Conservation (phyloP, 2,797 vertebrate genomes). For the Tympanoctomys barrerae region DNA sequence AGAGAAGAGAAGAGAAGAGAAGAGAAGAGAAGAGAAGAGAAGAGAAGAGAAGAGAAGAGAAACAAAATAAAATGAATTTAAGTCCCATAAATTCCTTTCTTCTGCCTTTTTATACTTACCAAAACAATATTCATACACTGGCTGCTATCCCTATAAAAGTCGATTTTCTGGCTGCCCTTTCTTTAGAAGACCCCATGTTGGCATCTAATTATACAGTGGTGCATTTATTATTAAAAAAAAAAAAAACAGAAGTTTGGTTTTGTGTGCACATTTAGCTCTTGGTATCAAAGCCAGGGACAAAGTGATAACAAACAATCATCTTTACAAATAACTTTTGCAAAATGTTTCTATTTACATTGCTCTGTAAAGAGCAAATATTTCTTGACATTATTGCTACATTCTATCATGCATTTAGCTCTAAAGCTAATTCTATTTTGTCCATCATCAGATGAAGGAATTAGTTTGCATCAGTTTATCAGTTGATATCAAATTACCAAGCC, state of each 20-base stretch:
- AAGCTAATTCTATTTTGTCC: conserved; percentile 58
- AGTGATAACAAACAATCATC: not conserved
- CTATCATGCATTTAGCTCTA: not conserved
- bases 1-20: not conserved
- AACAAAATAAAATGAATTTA: not conserved
- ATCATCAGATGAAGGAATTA: conserved; percentile 26
- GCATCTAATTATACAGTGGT: not conserved
- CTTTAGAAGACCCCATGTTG: conserved; percentile 7
- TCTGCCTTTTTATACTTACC: not conserved
- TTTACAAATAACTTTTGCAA: not conserved
- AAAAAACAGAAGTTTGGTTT: not conserved
- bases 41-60: not conserved
- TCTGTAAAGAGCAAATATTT: not conserved
- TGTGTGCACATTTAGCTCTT: not conserved
- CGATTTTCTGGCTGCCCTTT: not conserved
- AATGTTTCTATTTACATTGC: not conserved
- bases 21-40: not conserved
- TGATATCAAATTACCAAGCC: conserved; percentile 62
- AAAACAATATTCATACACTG: not conserved
- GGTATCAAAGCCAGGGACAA: conserved; percentile 2
- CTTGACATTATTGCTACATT: conserved; percentile 3
- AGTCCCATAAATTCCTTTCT: not conserved
- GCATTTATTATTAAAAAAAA: not conserved
- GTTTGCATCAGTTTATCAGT: conserved; percentile 19
- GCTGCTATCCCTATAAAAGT: not conserved